These are phyloP conservation scores for Epinephelus fuscoguttatus DNA, from an alignment of 2,113 vertebrate genomes.

Conservation along the genomic window DNA sequence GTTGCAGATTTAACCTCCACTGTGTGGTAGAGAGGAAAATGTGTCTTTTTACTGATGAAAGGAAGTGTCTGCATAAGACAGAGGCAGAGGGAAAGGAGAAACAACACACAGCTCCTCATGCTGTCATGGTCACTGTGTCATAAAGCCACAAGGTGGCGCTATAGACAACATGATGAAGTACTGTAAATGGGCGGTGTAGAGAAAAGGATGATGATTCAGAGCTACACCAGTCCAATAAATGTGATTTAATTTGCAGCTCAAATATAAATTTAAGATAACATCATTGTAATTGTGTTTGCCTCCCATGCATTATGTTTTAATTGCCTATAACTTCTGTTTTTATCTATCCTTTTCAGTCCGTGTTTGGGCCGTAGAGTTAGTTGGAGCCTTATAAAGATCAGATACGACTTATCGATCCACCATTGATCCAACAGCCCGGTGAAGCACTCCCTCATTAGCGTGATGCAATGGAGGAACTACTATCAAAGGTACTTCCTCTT, in stretches of 20 bases:
- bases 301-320: background rate
- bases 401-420: background rate
- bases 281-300: background rate
- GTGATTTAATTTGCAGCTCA: background rate
- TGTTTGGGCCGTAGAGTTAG: background rate
- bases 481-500: slow-evolving; percentile 18
- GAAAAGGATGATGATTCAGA: background rate
- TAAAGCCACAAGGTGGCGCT: slow-evolving; percentile 67
- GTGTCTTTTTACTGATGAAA: background rate
- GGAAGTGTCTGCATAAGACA: background rate
- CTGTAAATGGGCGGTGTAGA: background rate
- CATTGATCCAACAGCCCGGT: slow-evolving; percentile 21
- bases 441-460: slow-evolving; percentile 12
- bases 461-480: background rate
- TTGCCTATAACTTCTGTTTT: background rate
- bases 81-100: background rate
- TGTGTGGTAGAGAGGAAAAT: background rate
- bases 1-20: background rate
- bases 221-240: background rate
- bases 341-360: background rate
- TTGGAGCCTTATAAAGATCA: background rate
- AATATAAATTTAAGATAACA: background rate
- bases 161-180: slow-evolving; percentile 26
- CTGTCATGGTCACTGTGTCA: background rate
- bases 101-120: background rate